Evolutionary conservation across 2,113 vertebrate genomes (phyloP).

Genomic region (Heteronetta atricapilla): DNA sequence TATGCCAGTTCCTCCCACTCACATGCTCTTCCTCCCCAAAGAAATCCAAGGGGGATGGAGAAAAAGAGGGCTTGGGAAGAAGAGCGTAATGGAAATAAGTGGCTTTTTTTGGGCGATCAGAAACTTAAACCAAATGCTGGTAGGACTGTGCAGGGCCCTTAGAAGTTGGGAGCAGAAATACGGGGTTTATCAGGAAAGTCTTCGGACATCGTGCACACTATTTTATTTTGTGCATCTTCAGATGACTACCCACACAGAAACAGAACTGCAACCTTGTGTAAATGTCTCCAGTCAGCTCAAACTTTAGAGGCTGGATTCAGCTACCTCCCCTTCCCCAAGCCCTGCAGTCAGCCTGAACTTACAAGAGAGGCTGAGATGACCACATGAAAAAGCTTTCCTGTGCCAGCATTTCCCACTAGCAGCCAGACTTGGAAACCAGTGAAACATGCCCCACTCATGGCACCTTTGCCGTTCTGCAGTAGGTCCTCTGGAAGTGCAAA

Average conservation of each 20-base stretch:
- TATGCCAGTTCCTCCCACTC: background rate
- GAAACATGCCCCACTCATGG: background rate
- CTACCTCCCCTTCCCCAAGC: background rate
- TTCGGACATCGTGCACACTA: background rate
- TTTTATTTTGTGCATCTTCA: background rate
- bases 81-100: accelerated
- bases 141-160: background rate
- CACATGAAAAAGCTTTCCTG: accelerated
- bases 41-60: background rate
- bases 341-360: background rate
- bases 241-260: background rate
- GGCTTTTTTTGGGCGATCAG: background rate
- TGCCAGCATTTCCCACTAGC: background rate
- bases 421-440: background rate
- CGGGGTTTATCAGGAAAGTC: background rate
- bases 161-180: background rate
- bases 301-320: background rate
- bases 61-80: background rate
- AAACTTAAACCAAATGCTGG: background rate
- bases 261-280: background rate
- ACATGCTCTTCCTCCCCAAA: accelerated
- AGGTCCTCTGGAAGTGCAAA: background rate
- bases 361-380: background rate
- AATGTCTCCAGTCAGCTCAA: background rate
- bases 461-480: background rate